Percentiles rank a stretch among this genome's conserved stretches.
These are phyloP conservation scores for Idaea biselata DNA, from an alignment of 2,888 invertebrate genomes.

Conservation along the genomic window DNA sequence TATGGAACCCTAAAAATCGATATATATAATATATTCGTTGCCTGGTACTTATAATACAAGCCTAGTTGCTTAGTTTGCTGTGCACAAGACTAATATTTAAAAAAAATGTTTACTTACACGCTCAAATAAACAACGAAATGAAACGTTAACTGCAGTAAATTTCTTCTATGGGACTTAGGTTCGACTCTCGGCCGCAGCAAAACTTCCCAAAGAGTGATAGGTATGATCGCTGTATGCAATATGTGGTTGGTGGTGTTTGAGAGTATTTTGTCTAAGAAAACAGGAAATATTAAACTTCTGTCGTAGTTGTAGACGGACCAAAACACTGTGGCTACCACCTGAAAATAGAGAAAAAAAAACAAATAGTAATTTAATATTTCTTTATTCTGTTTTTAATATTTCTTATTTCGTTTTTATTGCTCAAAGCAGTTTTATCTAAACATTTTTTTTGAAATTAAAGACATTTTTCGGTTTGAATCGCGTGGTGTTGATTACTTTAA, in stretches of 20 bases:
- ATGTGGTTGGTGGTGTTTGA: slow-evolving; percentile 54
- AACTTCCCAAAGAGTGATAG: slow-evolving; percentile 55
- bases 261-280: slow-evolving; percentile 46
- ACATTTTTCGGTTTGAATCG: too few species aligned
- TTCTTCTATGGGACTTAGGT: slow-evolving; percentile 49
- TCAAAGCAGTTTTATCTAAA: too few species aligned
- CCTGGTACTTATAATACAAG: too few species aligned
- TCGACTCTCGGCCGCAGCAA: slow-evolving; percentile 42
- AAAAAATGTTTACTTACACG: slow-evolving; percentile 61
- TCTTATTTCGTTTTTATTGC: too few species aligned
- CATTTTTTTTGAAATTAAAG: too few species aligned
- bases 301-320: slow-evolving; percentile 58
- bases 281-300: slow-evolving; percentile 53
- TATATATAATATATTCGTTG: too few species aligned
- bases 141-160: slow-evolving; percentile 40
- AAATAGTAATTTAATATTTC: background rate
- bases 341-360: slow-evolving; percentile 25
- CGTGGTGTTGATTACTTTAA: too few species aligned
- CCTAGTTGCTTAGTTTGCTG: too few species aligned
- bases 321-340: slow-evolving; percentile 59
- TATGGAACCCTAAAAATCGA: too few species aligned
- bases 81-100: too few species aligned
- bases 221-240: slow-evolving; percentile 58
- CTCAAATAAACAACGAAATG: slow-evolving; percentile 46
- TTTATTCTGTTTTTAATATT: too few species aligned